Evolutionary conservation across 2,888 invertebrate species (phyloP).

Genomic region (Adelphocoris suturalis): DNA sequence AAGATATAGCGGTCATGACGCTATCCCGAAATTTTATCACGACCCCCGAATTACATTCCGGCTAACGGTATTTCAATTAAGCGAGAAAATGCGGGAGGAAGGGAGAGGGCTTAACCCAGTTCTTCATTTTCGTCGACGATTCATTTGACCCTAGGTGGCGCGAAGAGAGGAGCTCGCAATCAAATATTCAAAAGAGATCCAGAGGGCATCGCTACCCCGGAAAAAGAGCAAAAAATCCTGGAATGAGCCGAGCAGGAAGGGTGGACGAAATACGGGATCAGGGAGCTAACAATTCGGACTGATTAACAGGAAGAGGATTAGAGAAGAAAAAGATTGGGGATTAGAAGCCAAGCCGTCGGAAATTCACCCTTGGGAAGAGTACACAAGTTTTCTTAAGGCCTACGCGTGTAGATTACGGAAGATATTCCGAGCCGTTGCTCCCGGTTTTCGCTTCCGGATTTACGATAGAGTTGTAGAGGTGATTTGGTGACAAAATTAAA

Average conservation of each 20-base stretch:
- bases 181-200: slow-evolving; percentile 24
- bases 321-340: background rate
- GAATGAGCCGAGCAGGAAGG: background rate
- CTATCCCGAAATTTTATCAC: background rate
- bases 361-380: background rate
- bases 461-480: too few relatives aligned
- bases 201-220: background rate
- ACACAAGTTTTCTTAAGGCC: background rate
- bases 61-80: background rate
- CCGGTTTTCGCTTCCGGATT: too few relatives aligned
- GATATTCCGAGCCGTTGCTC: background rate
- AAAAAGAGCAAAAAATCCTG: background rate
- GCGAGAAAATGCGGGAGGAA: background rate
- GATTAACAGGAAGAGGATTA: slow-evolving; percentile 25
- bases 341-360: background rate
- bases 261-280: too few relatives aligned
- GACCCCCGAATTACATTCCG: slow-evolving; percentile 19
- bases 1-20: too few relatives aligned
- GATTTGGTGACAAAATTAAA: too few relatives aligned
- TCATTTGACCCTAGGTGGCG: background rate
- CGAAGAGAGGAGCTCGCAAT: background rate
- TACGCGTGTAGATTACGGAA: background rate
- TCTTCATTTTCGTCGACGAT: slow-evolving; percentile 4
- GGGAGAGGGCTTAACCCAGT: background rate
- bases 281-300: background rate